Evolutionary conservation across 2,797 vertebrate genomes (phyloP), one percentile per base, ranked within the genome.

Genomic region (Sebastes matsubarae): DNA sequence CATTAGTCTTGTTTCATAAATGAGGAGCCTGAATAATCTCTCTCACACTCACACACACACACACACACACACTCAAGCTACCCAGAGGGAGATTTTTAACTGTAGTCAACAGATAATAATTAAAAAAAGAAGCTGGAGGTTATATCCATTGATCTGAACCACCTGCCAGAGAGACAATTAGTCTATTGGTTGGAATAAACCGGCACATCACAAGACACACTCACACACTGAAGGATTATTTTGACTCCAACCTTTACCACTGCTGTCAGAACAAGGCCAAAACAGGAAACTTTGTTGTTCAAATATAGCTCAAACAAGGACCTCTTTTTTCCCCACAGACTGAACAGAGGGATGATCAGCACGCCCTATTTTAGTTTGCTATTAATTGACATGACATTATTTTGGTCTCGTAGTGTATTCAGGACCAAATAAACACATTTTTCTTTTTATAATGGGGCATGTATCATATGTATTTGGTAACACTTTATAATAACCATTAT

Each of bases 151-250:
- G 80, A 86, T 88, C 73, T 82, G 73, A 86, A 70, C 30, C 76
- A 87, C 77, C 77, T 89, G 73, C 72, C 79, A 83, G 54, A 61
- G 59, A 88, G 64, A 87, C 68, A 88, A 85, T 90, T 92, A 91
- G 77, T 72, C 69, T 70, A 68, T 65, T 77, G 73, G 83, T 74
- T 82, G 66, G 71, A 77, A 74, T 78, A 77, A 88, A 83, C 77
- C 65, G 9, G 16, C 20, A 57, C 84, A 84, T 77, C 77, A 75
- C 52, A 81, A 81, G 11, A 52, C 13, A 36, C 72, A 12, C 69
- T 36, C 32, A 59, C 34, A 7, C 12, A 63, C 52, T 61, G 63
- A n/a, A 22, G 64, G 67, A 78, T 77, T 67, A 81, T 80, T 90
- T 77, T 73, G 59, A 82, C 74, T 79, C 63, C 77, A 81, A 75